Percentiles rank a stretch among this genome's conserved stretches.
Evolutionary conservation across 2,888 invertebrate genomes (phyloP).

Genomic region (Acanthococcus lagerstroemiae): DNA sequence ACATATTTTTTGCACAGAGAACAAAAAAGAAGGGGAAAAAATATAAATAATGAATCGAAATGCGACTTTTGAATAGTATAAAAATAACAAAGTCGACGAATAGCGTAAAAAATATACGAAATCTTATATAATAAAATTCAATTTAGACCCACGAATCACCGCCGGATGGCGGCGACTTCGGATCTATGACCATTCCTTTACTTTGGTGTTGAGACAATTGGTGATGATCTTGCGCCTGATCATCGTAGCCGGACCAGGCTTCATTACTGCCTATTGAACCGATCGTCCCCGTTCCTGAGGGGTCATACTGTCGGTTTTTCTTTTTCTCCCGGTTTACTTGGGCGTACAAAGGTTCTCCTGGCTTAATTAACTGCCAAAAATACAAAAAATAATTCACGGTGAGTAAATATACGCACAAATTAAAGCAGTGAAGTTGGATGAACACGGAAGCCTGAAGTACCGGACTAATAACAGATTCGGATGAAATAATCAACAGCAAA

Average conservation of each 20-base stretch:
- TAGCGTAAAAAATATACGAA: neutral
- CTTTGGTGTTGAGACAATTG: slow-evolving; percentile 25
- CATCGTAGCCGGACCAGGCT: slow-evolving; percentile 30
- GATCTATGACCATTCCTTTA: slow-evolving; percentile 30
- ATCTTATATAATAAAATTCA: no score
- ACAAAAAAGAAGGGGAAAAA: neutral
- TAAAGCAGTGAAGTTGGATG: no score
- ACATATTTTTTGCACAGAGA: no score
- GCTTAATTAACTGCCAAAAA: slow-evolving; percentile 44
- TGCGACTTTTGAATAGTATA: neutral
- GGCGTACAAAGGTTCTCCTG: slow-evolving; percentile 54
- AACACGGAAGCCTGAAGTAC: neutral
- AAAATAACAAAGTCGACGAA: neutral
- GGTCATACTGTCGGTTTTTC: slow-evolving; percentile 43
- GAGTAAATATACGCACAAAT: neutral
- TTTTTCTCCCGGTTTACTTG: slow-evolving; percentile 57
- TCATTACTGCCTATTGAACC: slow-evolving; percentile 17
- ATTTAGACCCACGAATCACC: slow-evolving; percentile 48
- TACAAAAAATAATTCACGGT: neutral
- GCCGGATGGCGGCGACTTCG: slow-evolving; percentile 37
- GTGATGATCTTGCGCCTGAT: slow-evolving; percentile 26
- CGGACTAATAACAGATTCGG: neutral
- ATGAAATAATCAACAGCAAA: no score
- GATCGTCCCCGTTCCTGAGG: slow-evolving; percentile 27
- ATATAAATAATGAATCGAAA: neutral